Evolutionary conservation across 2,797 vertebrate species (phyloP).

Genomic region (Columba guinea): DNA sequence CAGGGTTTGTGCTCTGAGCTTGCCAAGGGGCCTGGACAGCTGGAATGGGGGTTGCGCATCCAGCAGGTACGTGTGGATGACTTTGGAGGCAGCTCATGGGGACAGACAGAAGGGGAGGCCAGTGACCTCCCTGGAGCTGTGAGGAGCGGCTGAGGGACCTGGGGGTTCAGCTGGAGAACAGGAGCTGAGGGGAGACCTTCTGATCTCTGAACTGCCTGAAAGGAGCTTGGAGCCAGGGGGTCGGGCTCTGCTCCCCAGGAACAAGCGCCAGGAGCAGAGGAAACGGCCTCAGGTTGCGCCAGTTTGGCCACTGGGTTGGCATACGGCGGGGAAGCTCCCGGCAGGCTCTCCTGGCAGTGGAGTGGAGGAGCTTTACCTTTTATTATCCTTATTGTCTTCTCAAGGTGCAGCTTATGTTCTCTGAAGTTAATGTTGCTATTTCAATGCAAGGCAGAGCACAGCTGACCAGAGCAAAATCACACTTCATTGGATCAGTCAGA

Average conservation of each 20-base stretch:
- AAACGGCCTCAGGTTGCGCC: too few relatives aligned
- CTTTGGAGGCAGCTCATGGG: neutral
- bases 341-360: neutral
- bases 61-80: neutral
- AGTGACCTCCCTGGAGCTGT: neutral
- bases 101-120: neutral
- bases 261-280: too few relatives aligned
- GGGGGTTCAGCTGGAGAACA: too few relatives aligned
- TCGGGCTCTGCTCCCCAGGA: too few relatives aligned
- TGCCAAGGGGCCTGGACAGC: neutral
- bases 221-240: too few relatives aligned
- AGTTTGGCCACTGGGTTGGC: neutral
- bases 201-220: too few relatives aligned
- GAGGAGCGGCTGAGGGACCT: neutral
- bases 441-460: neutral
- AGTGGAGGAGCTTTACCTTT: neutral
- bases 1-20: neutral
- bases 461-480: neutral
- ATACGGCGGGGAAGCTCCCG: neutral
- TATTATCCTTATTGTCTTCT: neutral
- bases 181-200: too few relatives aligned
- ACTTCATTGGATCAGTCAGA: neutral
- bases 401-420: neutral
- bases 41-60: accelerated
- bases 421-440: neutral